Evolutionary conservation across 1,140 invertebrate species (phyloP).

Genomic region (Lepidurus couesii): DNA sequence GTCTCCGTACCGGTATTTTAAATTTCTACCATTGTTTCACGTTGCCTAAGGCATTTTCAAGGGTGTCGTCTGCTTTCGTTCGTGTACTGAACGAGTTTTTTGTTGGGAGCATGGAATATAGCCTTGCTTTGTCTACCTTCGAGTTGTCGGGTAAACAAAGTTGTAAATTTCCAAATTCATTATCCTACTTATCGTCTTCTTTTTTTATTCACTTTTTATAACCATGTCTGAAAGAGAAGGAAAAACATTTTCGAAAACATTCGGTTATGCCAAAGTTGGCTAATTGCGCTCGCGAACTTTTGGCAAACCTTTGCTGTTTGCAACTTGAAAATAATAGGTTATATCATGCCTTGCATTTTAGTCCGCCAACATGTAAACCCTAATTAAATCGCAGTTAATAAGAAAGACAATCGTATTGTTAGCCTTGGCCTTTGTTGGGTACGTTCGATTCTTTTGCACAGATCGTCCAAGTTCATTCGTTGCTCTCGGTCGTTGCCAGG

Average conservation of each 20-base stretch:
- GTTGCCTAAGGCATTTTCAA: neutral
- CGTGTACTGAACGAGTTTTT: slow-evolving; percentile 12
- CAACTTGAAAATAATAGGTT: neutral
- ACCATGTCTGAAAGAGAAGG: neutral
- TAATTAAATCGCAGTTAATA: neutral
- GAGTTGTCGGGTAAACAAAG: slow-evolving; percentile 19
- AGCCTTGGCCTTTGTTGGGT: slow-evolving; percentile 17
- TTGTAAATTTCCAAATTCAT: slow-evolving; percentile 12
- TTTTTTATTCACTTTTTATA: neutral
- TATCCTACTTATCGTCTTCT: slow-evolving; percentile 14
- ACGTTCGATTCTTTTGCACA: neutral
- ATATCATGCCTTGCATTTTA: neutral
- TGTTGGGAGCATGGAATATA: neutral
- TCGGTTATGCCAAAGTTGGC: slow-evolving; percentile 3
- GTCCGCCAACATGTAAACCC: neutral
- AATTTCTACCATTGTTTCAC: neutral
- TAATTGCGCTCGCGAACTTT: neutral
- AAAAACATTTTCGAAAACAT: neutral
- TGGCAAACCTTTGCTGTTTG: neutral
- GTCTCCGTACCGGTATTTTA: neutral
- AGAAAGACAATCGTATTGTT: neutral
- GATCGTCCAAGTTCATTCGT: slow-evolving; percentile 3
- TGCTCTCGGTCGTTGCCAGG: slow-evolving; percentile 20
- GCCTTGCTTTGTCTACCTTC: slow-evolving; percentile 20
- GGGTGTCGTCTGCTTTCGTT: slow-evolving; percentile 13